Evolutionary conservation across 2,797 vertebrate genomes (phyloP), one percentile per base, ranked within the genome.

Genomic region (Miichthys miiuy): DNA sequence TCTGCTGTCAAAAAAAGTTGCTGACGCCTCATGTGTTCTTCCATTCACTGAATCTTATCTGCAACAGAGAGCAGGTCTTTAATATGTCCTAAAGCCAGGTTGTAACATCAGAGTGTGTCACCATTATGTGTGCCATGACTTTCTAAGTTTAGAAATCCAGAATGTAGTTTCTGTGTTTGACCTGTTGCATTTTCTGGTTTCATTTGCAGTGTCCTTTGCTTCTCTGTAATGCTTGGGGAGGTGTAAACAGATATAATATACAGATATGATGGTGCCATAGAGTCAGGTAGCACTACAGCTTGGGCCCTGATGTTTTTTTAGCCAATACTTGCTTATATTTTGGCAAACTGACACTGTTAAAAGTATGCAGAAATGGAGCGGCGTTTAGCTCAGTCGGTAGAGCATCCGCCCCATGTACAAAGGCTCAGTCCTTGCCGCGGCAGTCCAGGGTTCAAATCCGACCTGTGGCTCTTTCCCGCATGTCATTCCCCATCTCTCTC

Each of bases 1-100:
- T 88, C 68, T 10, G 25, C 85, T 88, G 80, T 86, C 84, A 76
- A 20, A 86, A 72, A 61, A 68, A 38, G 46, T 44, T 64, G 67
- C 81, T 80, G 83, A 87, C 78, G 17, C 46, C 51, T 76, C 20
- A 1, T 62, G 54, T 63, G 34, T 80, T 72, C 62, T 50, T 50
- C 57, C n/a, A 62, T 62, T 44, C 42, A 30, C 67, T 21, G 27
- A 2, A 3, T 10, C 56, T 82, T 74, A 85, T 87, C 73, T 60
- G 52, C 16, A 57, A 38, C 57, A 72, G 51, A 51, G 46, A 61
- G n/a, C 75, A 72, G 62, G 78, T 23, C 67, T 17, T 72, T 46
- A 38, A 72, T 48, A 64, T 63, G 41, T 56, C 50, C 9, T 18
- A 4, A 51, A 54, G 30, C 68, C 48, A 46, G 48, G 25, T 11